Base-by-base conservation (phyloP, 2,888 invertebrate species). In the Chirona hameri region DNA sequence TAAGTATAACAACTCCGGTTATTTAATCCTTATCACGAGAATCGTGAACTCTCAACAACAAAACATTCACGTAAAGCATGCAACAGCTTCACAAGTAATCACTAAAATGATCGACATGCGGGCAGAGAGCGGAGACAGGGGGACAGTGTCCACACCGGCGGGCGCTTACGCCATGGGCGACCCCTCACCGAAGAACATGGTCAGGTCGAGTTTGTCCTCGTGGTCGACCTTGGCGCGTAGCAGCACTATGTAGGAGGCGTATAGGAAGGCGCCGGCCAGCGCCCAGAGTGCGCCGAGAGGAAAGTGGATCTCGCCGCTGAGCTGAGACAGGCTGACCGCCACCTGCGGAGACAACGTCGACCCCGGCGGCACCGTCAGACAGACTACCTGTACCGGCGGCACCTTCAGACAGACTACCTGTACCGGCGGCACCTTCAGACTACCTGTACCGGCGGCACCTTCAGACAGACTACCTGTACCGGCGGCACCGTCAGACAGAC, bases 191-290 rank as follows among this genome's bases (percentile, higher is more conserved):
- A 98, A 97, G 89, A 99, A 96, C 90, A 98, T 91, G 82, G 97
- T 95, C 86, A 97, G 94, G 89, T 98, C 97, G 88, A 99, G 93
- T 88, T 95, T 95, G 86, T 97, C 97, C 87, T 97, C 97, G 87
- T 94, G 94, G 87, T 96, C 94, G 84, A 96, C 93, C 89, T 95
- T 94, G 86, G 93, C 91, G 86, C 94, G 91, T 82, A 97, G 91
- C 87, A 97, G 92, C 83, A 98, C 94, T 86, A 98, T 91, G 89
- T 98, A 98, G 82, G 93, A 89, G 9, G 98, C 95, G 89, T 98
- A 98, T 87, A 95, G 93, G 86, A 97, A 91, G 83, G 98, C 95
- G 86, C 97, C 95, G 85, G 94, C 92, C 84, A 97, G 89, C 27
- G 96, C 93, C 88, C 97, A 91, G 83, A 95, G 89, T 81, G 94